Evolutionary conservation across 2,888 invertebrate genomes (phyloP).

Genomic region (Dryococelus australis): DNA sequence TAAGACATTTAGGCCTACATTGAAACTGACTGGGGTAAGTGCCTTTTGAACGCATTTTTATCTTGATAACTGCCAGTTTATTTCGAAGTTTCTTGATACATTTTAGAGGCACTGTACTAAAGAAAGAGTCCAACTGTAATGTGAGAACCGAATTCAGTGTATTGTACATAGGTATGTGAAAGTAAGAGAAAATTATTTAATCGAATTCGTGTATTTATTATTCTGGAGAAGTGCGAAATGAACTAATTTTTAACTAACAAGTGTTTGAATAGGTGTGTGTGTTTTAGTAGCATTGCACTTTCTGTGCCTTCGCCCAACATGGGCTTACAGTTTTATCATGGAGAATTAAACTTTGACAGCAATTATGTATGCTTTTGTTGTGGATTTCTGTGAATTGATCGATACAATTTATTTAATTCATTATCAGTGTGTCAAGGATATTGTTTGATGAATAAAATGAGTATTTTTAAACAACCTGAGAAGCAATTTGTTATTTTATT

Average conservation of each 20-base stretch:
- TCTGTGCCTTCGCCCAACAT: not conserved
- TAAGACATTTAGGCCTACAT: not conserved
- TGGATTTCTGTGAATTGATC: not conserved
- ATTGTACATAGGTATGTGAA: not conserved
- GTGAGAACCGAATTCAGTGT: not conserved
- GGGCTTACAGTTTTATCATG: not conserved
- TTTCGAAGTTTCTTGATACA: not conserved
- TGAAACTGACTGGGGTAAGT: not conserved
- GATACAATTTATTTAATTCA: not conserved
- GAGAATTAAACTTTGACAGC: not conserved
- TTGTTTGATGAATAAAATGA: slow-evolving; percentile 7
- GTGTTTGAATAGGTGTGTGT: not conserved
- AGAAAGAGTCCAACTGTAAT: not conserved
- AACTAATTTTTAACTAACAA: not conserved
- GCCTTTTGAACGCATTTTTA: not conserved
- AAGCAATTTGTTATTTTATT: not conserved
- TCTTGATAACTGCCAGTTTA: not conserved
- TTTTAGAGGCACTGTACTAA: not conserved
- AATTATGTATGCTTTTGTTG: not conserved
- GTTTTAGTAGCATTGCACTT: not conserved
- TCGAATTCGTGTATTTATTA: not conserved
- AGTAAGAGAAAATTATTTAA: slow-evolving; percentile 1
- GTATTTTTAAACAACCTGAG: not conserved
- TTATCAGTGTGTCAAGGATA: not conserved
- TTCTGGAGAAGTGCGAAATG: not conserved